These are phyloP conservation scores for Reticulitermes lucifugus DNA, from an alignment of 2,888 invertebrate species.

Conservation along the genomic window DNA sequence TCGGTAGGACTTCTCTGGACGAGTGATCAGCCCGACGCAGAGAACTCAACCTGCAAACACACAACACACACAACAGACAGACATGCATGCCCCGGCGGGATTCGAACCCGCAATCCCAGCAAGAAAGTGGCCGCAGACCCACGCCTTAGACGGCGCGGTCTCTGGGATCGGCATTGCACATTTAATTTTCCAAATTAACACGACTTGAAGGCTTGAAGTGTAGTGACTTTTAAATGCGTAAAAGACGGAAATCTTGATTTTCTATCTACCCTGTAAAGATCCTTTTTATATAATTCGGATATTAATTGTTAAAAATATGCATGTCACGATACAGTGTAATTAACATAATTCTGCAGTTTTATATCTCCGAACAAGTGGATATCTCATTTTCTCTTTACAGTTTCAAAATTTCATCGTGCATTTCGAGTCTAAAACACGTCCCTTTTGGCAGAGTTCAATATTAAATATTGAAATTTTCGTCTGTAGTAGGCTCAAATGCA, in stretches of 20 bases:
- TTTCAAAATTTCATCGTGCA: conserved; percentile 38
- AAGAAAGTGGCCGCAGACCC: too few species aligned
- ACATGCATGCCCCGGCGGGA: too few species aligned
- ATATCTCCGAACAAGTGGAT: conserved; percentile 20
- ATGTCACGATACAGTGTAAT: conserved; percentile 19
- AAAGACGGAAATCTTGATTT: not conserved
- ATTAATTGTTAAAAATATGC: conserved; percentile 35
- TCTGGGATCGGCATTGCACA: too few species aligned
- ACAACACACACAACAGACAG: too few species aligned
- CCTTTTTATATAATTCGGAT: conserved; percentile 10
- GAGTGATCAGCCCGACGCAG: too few species aligned
- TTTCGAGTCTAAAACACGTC: conserved; percentile 34
- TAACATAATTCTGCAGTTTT: conserved; percentile 28
- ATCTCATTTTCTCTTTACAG: conserved; percentile 33
- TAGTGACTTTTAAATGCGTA: not conserved
- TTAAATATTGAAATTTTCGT: conserved; percentile 43
- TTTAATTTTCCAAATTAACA: too few species aligned
- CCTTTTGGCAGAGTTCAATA: conserved; percentile 42
- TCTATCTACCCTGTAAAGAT: conserved; percentile 13
- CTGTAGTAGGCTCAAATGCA: conserved; percentile 29
- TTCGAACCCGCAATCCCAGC: too few species aligned
- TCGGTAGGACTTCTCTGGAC: too few species aligned
- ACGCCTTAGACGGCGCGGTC: too few species aligned
- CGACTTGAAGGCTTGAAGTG: not conserved
- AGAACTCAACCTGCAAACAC: too few species aligned